Evolutionary conservation across 2,797 vertebrate genomes (phyloP).

Genomic region (Trematomus bernacchii): DNA sequence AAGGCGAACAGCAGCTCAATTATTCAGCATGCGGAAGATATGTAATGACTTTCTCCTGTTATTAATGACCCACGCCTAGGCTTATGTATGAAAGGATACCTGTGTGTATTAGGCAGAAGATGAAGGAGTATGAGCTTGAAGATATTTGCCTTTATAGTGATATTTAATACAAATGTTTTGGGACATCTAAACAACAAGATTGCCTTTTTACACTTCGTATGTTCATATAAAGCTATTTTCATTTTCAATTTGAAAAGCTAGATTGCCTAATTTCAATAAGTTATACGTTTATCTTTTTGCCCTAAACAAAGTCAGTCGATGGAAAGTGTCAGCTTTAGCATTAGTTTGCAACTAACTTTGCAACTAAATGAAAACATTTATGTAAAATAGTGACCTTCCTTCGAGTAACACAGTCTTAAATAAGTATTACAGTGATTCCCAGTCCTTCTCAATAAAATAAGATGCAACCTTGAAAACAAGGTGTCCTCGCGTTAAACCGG

Average conservation of each 20-base stretch:
- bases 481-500: slow-evolving; percentile 40
- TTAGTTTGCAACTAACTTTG: slow-evolving; percentile 16
- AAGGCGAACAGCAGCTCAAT: slow-evolving; percentile 74
- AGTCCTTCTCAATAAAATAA: slow-evolving; percentile 22
- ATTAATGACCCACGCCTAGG: slow-evolving; percentile 80
- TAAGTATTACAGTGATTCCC: slow-evolving; percentile 19
- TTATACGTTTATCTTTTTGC: slow-evolving; percentile 31
- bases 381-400: slow-evolving; percentile 36
- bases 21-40: slow-evolving; percentile 76
- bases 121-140: slow-evolving; percentile 62
- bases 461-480: slow-evolving; percentile 42
- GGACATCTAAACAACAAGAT: slow-evolving; percentile 66
- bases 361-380: no score
- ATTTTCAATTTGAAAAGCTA: slow-evolving; percentile 40
- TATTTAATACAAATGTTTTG: slow-evolving; percentile 71
- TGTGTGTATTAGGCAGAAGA: slow-evolving; percentile 72
- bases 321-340: slow-evolving; percentile 15
- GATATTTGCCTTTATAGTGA: slow-evolving; percentile 59
- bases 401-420: slow-evolving; percentile 24
- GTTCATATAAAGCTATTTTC: slow-evolving; percentile 45
- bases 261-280: slow-evolving; percentile 50
- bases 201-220: slow-evolving; percentile 34
- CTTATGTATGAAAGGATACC: slow-evolving; percentile 77
- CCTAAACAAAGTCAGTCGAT: slow-evolving; percentile 13
- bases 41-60: slow-evolving; percentile 79